A percentile compares a stretch with the other conserved stretches of the same genome.
Conservation (phyloP, 1,140 invertebrate genomes). For the Leguminivora glycinivorella region DNA sequence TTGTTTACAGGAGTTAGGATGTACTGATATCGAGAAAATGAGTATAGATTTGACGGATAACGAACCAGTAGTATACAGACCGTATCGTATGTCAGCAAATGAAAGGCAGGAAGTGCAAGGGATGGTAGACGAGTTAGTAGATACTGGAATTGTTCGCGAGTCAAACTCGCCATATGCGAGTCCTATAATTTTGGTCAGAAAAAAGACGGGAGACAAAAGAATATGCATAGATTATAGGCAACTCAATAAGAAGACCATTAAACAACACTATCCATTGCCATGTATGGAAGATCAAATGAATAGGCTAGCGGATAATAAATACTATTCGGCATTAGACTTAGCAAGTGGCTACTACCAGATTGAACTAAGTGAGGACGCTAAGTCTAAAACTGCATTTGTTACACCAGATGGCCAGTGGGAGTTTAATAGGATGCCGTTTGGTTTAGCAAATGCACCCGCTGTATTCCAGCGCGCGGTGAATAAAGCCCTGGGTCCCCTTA, state of each 20-base stretch:
- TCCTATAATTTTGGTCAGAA: constrained; percentile 32
- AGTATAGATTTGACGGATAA: constrained; percentile 24
- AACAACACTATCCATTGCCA: constrained; percentile 28
- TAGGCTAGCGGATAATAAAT: constrained; percentile 7
- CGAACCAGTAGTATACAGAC: constrained; percentile 26
- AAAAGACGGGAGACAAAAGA: constrained; percentile 43
- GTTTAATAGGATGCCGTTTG: constrained; percentile 51
- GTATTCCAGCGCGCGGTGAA: constrained; percentile 51
- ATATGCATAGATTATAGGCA: constrained; percentile 44
- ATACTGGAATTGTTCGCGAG: constrained; percentile 39
- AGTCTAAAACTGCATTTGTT: constrained; percentile 51
- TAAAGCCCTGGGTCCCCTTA: constrained; percentile 31
- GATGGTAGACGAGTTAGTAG: constrained; percentile 35
- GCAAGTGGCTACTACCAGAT: constrained; percentile 44
- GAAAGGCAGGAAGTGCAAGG: constrained; percentile 25
- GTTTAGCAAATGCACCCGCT: constrained; percentile 38
- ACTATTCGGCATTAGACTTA: constrained; percentile 20
- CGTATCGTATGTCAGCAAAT: constrained; percentile 14
- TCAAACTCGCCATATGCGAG: constrained; percentile 40
- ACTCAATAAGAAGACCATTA: constrained; percentile 29
- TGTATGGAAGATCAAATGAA: constrained; percentile 32
- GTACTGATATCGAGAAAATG: constrained; percentile 24
- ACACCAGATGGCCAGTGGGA: constrained; percentile 49
- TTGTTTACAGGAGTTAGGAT: constrained; percentile 17
- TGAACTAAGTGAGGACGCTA: constrained; percentile 29